Evolutionary conservation across 2,113 vertebrate species (phyloP).

Genomic region (Tamias sibiricus): DNA sequence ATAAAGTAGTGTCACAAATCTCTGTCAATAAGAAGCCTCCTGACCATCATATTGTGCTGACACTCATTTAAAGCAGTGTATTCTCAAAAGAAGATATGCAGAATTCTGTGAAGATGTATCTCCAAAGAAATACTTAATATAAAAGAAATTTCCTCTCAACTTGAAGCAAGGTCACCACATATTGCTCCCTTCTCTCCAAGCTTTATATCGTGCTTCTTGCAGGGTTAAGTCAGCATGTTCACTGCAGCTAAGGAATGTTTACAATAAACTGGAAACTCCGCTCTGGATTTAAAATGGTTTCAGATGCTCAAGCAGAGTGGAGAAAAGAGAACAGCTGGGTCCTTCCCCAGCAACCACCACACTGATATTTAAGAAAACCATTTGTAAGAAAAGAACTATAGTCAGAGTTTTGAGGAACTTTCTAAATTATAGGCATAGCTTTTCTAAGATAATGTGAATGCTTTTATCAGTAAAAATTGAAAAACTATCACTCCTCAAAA

Average conservation of each 20-base stretch:
- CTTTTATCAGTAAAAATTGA: not conserved
- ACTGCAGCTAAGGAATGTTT: slow-evolving; percentile 84
- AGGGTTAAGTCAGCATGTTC: slow-evolving; percentile 80
- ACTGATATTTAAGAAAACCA: slow-evolving; percentile 40
- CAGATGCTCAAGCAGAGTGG: slow-evolving; percentile 85
- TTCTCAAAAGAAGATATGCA: not conserved
- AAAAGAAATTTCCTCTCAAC: slow-evolving; percentile 77
- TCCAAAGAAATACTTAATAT: slow-evolving; percentile 78
- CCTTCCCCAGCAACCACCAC: slow-evolving; percentile 21
- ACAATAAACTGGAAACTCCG: slow-evolving; percentile 85
- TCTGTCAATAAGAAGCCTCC: not conserved
- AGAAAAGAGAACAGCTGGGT: slow-evolving; percentile 85
- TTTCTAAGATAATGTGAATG: slow-evolving; percentile 49
- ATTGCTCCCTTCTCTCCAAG: slow-evolving; percentile 73
- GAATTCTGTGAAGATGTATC: not conserved
- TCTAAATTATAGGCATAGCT: slow-evolving; percentile 62
- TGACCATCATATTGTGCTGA: not conserved
- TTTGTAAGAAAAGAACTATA: slow-evolving; percentile 62
- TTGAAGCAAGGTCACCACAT: slow-evolving; percentile 80
- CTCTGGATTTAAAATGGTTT: slow-evolving; percentile 85
- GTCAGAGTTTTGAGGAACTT: slow-evolving; percentile 62
- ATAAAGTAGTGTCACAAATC: not conserved
- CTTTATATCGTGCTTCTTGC: slow-evolving; percentile 73
- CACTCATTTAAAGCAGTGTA: not conserved
- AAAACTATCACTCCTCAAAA: not conserved